A percentile compares a stretch with the other conserved stretches of the same genome.
Evolutionary conservation across 2,888 invertebrate species (phyloP).

Genomic region (Taphrorychus bicolor): DNA sequence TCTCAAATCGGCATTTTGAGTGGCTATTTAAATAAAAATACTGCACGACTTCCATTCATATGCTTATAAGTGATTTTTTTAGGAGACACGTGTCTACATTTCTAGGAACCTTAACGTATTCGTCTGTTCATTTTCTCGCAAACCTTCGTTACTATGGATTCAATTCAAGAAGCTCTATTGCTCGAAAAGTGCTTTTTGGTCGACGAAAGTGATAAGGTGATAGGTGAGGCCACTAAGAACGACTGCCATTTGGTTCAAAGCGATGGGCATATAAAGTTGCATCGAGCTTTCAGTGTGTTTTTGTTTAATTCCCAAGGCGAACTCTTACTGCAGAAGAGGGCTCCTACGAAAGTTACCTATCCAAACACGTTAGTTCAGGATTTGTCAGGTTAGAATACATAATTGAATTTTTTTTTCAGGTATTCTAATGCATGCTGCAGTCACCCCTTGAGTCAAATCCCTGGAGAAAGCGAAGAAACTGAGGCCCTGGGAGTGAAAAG

Average conservation of each 20-base stretch:
- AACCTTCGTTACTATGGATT: no score
- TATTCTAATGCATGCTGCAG: slow-evolving; percentile 98
- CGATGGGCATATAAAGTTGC: slow-evolving; percentile 77
- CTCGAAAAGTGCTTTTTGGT: slow-evolving; percentile 88
- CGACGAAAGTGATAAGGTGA: slow-evolving; percentile 80
- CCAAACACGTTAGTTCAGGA: slow-evolving; percentile 62
- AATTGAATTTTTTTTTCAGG: slow-evolving; percentile 59
- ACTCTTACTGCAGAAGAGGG: slow-evolving; percentile 88
- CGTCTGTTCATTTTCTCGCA: no score
- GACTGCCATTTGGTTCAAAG: slow-evolving; percentile 83
- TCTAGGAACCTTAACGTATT: no score
- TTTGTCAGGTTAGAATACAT: not conserved
- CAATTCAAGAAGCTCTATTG: slow-evolving; percentile 69
- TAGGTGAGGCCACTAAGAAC: slow-evolving; percentile 85
- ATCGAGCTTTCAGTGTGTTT: slow-evolving; percentile 97
- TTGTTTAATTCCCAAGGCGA: slow-evolving; percentile 88
- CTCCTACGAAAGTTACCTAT: slow-evolving; percentile 85
- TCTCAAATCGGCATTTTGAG: no score
- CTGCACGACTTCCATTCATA: no score
- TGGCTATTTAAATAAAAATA: no score
- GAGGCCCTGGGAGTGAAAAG: slow-evolving; percentile 75
- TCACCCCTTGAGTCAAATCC: slow-evolving; percentile 85
- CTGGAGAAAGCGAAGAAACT: slow-evolving; percentile 72
- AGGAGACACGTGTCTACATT: no score
- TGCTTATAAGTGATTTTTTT: no score